Evolutionary conservation across 2,797 vertebrate genomes (phyloP).

Genomic region (Enteromius viviparus): DNA sequence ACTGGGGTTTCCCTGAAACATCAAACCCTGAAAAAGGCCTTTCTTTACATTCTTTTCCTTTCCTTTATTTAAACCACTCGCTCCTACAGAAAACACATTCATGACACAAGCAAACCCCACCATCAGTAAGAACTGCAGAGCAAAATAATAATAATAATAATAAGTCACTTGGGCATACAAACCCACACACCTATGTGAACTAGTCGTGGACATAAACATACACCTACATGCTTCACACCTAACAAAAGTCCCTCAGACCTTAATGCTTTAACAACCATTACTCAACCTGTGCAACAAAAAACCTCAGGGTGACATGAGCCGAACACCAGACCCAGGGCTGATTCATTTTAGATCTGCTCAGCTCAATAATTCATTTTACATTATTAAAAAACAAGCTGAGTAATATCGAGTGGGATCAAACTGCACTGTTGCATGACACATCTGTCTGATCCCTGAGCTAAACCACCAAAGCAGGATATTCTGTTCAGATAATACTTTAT

Average conservation of each 20-base stretch:
- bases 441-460: not conserved
- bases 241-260: not conserved
- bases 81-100: constrained; percentile 19
- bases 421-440: not conserved
- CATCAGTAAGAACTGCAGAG: not conserved
- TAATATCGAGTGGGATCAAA: constrained; percentile 25
- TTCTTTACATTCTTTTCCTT: not conserved
- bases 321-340: constrained; percentile 20
- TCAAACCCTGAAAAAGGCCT: not conserved
- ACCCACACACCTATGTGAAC: constrained; percentile 31
- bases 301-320: not conserved
- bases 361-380: constrained; percentile 39
- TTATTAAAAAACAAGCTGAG: constrained; percentile 28
- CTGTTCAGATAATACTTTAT: not conserved
- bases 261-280: constrained; percentile 34
- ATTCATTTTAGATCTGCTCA: constrained; percentile 33
- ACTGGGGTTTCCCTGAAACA: constrained; percentile 15
- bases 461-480: constrained; percentile 1
- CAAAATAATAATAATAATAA: constrained; percentile 18
- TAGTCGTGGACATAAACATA: constrained; percentile 5
- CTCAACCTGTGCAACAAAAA: constrained; percentile 25
- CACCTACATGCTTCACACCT: constrained; percentile 18
- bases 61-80: not conserved
- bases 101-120: constrained; percentile 16
- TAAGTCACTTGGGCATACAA: not conserved